phyloP scores from a whole-genome alignment of 2,888 invertebrate genomes.

The Choreutis nemorana region DNA sequence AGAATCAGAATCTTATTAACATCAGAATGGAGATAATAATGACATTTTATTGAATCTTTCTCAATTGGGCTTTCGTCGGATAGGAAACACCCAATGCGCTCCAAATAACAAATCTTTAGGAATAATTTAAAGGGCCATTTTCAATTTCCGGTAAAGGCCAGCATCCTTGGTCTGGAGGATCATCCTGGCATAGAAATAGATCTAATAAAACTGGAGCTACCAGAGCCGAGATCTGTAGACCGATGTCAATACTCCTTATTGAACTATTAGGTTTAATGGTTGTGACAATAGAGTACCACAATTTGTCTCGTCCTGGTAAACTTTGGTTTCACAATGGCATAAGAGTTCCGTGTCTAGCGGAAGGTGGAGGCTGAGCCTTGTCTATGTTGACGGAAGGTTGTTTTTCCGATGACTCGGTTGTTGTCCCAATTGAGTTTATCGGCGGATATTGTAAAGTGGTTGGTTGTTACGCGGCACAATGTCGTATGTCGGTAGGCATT shows the following conservation, averaged over 20 bases:
- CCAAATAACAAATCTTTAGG: constrained; percentile 41
- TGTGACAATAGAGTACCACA: constrained; percentile 59
- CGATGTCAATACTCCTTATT: constrained; percentile 59
- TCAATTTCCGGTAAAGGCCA: constrained; percentile 56
- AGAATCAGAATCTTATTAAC: constrained; percentile 38
- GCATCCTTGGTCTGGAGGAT: constrained; percentile 34
- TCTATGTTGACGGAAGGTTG: constrained; percentile 25
- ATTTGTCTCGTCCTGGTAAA: constrained; percentile 46
- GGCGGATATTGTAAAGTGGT: constrained; percentile 63
- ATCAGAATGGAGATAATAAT: constrained; percentile 24
- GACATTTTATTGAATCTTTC: constrained; percentile 24
- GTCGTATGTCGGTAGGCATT: constrained; percentile 31
- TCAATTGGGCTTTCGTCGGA: constrained; percentile 16
- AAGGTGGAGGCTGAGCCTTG: constrained; percentile 28
- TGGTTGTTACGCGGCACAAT: constrained; percentile 39
- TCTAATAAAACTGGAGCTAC: too few relatives aligned
- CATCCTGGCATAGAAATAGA: too few relatives aligned
- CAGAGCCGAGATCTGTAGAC: constrained; percentile 31
- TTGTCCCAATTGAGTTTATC: constrained; percentile 54
- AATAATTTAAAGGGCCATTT: constrained; percentile 51
- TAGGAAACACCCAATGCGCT: constrained; percentile 42
- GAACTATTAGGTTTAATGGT: constrained; percentile 55
- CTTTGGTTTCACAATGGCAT: constrained; percentile 16
- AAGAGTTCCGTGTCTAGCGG: constrained; percentile 16
- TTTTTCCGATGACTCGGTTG: constrained; percentile 20